Percentiles rank a stretch among this genome's conserved stretches.
Evolutionary conservation across 2,888 invertebrate species (phyloP).

Genomic region (Linyphia triangularis): DNA sequence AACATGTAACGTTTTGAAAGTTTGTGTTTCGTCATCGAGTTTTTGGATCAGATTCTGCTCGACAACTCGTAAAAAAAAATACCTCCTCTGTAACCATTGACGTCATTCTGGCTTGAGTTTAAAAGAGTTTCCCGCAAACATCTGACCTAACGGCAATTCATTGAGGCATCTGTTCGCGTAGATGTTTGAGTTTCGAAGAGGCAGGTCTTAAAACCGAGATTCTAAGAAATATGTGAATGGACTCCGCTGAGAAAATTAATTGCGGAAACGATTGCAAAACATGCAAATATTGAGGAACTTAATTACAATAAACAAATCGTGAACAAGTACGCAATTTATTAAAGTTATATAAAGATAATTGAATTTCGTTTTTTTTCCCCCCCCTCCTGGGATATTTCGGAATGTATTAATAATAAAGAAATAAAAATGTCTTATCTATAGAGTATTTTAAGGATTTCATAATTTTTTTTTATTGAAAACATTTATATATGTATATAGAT

Average conservation of each 20-base stretch:
- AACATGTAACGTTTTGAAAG: too few species aligned
- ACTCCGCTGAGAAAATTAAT: neutral
- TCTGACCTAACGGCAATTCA: slow-evolving; percentile 43
- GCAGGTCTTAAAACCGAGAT: neutral
- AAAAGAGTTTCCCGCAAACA: slow-evolving; percentile 50
- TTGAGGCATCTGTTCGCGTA: neutral
- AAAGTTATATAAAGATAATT: too few species aligned
- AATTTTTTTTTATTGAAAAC: too few species aligned
- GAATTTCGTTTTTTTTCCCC: too few species aligned
- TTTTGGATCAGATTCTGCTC: neutral
- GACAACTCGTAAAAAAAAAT: neutral
- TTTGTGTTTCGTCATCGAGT: neutral
- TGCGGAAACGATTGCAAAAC: neutral
- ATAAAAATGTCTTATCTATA: too few species aligned
- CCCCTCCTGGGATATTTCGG: too few species aligned
- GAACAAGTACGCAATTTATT: too few species aligned
- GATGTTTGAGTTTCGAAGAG: neutral
- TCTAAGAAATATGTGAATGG: neutral
- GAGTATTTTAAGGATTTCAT: too few species aligned
- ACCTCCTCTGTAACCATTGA: neutral
- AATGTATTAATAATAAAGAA: too few species aligned
- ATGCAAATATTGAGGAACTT: neutral
- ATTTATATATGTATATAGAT: too few species aligned
- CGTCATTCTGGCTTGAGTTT: neutral
- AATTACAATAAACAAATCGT: too few species aligned